phyloP scores from a whole-genome alignment of 2,113 vertebrate species.

The Pangasianodon hypophthalmus region DNA sequence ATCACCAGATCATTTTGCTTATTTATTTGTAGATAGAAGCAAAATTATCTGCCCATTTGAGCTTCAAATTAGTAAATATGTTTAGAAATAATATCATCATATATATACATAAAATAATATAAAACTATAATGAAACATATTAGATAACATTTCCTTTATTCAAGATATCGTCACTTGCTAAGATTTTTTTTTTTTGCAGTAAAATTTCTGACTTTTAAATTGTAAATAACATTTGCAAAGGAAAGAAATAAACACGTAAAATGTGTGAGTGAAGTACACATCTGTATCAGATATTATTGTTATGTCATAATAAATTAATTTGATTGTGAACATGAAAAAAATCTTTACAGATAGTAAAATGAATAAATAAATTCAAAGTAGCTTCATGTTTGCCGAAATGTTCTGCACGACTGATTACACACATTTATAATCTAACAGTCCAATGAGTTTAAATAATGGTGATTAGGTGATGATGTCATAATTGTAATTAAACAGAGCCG shows the following conservation, averaged over 20 bases:
- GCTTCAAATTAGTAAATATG: background rate
- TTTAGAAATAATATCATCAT: background rate
- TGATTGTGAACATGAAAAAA: background rate
- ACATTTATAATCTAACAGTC: constrained; percentile 4
- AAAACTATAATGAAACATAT: too few species aligned
- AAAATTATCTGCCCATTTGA: background rate
- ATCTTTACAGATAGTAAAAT: background rate
- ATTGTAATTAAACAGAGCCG: constrained; percentile 14
- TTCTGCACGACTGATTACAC: background rate
- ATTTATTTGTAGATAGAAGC: background rate
- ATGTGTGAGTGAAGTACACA: background rate
- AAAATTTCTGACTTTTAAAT: background rate
- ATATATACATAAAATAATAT: too few species aligned
- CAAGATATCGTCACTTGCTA: background rate
- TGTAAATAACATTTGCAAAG: background rate
- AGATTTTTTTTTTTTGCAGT: background rate
- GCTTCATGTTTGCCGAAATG: background rate
- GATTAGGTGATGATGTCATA: constrained; percentile 11
- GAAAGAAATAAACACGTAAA: background rate
- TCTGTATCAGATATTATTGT: background rate
- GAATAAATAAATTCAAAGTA: background rate
- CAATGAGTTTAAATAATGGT: constrained; percentile 5
- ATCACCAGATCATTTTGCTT: background rate
- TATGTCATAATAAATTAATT: background rate
- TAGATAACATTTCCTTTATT: too few species aligned